Evolutionary conservation across 1,140 invertebrate genomes (phyloP), one percentile per base, ranked within the genome.

Genomic region (Heterodera schachtii): DNA sequence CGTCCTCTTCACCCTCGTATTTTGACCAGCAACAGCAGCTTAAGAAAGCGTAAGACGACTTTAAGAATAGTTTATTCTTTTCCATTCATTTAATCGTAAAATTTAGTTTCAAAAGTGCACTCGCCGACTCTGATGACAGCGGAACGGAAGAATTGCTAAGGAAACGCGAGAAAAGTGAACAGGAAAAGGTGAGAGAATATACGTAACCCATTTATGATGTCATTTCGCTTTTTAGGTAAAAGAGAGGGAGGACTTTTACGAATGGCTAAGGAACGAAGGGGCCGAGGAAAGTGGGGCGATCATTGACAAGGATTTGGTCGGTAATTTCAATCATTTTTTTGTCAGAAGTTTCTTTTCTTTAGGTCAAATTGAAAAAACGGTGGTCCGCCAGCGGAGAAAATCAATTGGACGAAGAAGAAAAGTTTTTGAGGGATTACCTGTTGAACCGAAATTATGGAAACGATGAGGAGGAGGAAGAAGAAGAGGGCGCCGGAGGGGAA

Each of bases 401-500:
- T 57, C 93, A 94, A 82, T 91, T 98, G 41, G 93, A 94, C 88
- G 91, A 94, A 83, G 93, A 93, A 74, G 96, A 98, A 90, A 93
- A 94, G 80, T 98, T 96, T 90, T 91, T 98, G 1, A 93, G 94
- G 73, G 96, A 98, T 91, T 98, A 95, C 88, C 93, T 98, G 87
- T 91, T 98, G 19, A 95, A 97, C 89, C 95, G 96, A 90, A 93
- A 92, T 90, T 94, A 93, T 83, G 81, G 91, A 6, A 86, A 93
- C 49, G 93, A 94, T 1, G 92, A 92, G 64, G 92, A 93, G 31
- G 91, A 93, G 79, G 91, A 91, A 4, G 46, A n/a, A 4, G 75
- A 76, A 47, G 69, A 71, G 4, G 44, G 67, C 19, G 8, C 1
- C 49, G 49, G 92, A 92, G 66, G 92, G 93, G 31, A 91, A 93